phyloP scores from a whole-genome alignment of 2,113 vertebrate genomes.

The Turnix velox region DNA sequence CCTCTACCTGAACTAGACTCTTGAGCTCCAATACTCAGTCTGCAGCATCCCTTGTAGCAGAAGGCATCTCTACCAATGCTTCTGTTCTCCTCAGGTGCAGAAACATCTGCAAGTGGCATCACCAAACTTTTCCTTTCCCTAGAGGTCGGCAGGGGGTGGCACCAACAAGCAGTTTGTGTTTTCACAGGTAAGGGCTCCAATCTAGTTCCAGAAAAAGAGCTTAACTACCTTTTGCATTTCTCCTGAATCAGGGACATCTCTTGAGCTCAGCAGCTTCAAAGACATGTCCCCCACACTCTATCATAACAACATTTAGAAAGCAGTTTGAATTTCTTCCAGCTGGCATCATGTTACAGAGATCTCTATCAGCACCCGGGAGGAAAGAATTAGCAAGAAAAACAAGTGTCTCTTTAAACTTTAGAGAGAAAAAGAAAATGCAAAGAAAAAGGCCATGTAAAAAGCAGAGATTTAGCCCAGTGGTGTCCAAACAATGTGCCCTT shows the following conservation, averaged over 20 bases:
- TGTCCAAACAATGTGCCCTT: neutral
- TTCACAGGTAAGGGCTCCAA: neutral
- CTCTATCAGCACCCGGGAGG: slow-evolving; percentile 22
- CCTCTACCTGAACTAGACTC: neutral
- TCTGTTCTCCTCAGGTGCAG: neutral
- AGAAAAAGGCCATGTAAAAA: slow-evolving; percentile 13
- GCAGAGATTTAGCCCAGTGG: neutral
- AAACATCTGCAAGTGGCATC: neutral
- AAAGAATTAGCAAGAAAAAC: slow-evolving; percentile 50
- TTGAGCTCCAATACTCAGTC: slow-evolving; percentile 18
- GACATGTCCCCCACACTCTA: neutral
- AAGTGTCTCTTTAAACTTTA: slow-evolving; percentile 36
- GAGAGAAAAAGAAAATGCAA: slow-evolving; percentile 26
- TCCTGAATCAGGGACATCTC: neutral
- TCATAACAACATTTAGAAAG: slow-evolving; percentile 55
- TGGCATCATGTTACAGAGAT: slow-evolving; percentile 41
- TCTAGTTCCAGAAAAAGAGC: neutral
- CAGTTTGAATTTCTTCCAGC: slow-evolving; percentile 40
- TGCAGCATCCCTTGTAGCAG: neutral
- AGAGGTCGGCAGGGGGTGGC: neutral
- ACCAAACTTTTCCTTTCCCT: neutral
- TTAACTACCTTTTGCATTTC: neutral
- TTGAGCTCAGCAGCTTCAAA: slow-evolving; percentile 52
- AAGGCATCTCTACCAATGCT: neutral
- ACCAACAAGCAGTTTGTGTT: neutral